Base-by-base conservation (phyloP, 1,140 invertebrate genomes). In the Brachionus rotundiformis region DNA sequence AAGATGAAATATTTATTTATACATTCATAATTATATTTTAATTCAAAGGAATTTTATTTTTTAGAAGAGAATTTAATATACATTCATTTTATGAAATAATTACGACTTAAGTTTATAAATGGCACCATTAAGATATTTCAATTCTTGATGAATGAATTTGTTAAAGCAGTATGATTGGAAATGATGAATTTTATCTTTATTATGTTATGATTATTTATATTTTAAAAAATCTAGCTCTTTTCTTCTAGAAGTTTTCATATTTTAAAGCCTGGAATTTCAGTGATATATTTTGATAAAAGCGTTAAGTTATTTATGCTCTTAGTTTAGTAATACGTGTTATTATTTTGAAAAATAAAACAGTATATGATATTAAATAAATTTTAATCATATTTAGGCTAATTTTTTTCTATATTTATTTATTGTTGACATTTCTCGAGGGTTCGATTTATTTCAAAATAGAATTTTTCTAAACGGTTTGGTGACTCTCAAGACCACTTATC, bases 391-490 rank as follows among this genome's bases (percentile, higher is more conserved):
- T 54, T 54, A 7, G 23, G 23, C 23, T 11, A 1, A 49, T 19
- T 16, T 49, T 49, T 49, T 5, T 1, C 47, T 54, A 54, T 54
- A 16, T 54, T 8, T 19, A 54, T 54, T 54, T 1, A 19, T 54
- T 54, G 23, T 54, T 54, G 47, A 54, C 47, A 54, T 54, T 54
- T 54, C 47, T 54, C 47, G 19, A 54, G 47, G 47, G 47, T 54
- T 54, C 47, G n/a, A 8, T 19, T 19, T 54, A 25, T n/a, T 8
- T 23, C 11, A 54, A 54, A 54, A n/a, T n/a, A n/a, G n/a, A n/a
- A n/a, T n/a, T n/a, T n/a, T n/a, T n/a, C n/a, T n/a, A 8, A 19
- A 8, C 47, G 19, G 8, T 54, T 54, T 19, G 47, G 47, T 19
- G 16, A n/a, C n/a, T n/a, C n/a, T n/a, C n/a, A n/a, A n/a, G n/a